Evolutionary conservation across 2,113 vertebrate species (phyloP).

Genomic region (Cricetomys ansorgei): DNA sequence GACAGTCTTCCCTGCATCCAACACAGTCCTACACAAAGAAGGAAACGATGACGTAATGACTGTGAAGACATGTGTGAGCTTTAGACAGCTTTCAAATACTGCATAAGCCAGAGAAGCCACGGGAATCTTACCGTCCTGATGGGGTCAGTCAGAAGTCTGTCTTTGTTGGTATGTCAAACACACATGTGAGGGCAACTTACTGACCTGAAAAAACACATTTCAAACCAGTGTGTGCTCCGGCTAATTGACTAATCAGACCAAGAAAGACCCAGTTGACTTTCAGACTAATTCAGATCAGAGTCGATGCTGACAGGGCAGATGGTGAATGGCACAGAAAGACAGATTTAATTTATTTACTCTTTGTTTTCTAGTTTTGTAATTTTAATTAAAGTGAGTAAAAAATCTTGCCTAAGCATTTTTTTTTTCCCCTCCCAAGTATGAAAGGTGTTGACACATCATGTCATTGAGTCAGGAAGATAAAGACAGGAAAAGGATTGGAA

Average conservation of each 20-base stretch:
- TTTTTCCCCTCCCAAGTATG: slow-evolving; percentile 63
- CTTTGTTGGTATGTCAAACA: slow-evolving; percentile 62
- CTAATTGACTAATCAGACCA: slow-evolving; percentile 74
- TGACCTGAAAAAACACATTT: slow-evolving; percentile 67
- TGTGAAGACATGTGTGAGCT: not conserved
- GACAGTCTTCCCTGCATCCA: not conserved
- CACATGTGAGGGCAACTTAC: slow-evolving; percentile 58
- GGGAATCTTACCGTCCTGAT: slow-evolving; percentile 4
- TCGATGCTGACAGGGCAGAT: slow-evolving; percentile 61
- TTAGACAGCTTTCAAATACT: slow-evolving; percentile 35
- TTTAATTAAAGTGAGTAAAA: slow-evolving; percentile 80
- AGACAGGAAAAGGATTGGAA: slow-evolving; percentile 82
- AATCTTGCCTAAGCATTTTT: slow-evolving; percentile 76
- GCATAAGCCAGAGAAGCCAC: slow-evolving; percentile 18
- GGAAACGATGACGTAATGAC: not conserved
- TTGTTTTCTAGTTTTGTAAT: slow-evolving; percentile 74
- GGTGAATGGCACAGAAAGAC: slow-evolving; percentile 52
- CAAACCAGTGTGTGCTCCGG: slow-evolving; percentile 46
- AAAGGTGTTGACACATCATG: slow-evolving; percentile 85
- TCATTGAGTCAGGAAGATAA: slow-evolving; percentile 80
- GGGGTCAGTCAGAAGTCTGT: slow-evolving; percentile 51
- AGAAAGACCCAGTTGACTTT: slow-evolving; percentile 72
- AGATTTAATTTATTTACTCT: slow-evolving; percentile 72
- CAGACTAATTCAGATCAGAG: slow-evolving; percentile 64
- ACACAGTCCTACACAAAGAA: not conserved